Base-by-base conservation (phyloP, 2,888 invertebrate species). In the Meteorus cinctellus region DNA sequence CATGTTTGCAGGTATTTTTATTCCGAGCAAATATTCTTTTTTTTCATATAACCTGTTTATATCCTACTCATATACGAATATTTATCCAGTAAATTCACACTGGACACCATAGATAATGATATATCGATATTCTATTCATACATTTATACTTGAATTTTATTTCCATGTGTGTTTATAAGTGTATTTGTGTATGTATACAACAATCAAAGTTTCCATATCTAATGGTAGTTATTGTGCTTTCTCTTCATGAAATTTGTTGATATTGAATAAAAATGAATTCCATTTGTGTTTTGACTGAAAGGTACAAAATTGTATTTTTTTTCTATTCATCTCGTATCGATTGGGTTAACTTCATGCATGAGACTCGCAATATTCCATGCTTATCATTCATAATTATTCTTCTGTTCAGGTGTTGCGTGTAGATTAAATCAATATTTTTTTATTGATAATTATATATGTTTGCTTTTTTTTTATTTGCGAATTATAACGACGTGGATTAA, bases 1-100 rank as follows among this genome's bases (percentile, higher is more conserved):
- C 66, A 51, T 19, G 36, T 34, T 65, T 55, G 84, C 82, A 85
- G 81, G 84, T 81, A 85, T 77, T 76, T 82, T 80, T 81, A 80
- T 82, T 81, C 76, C 78, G 77, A 80, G 77, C 66, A 60, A 74
- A 78, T 79, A 73, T 77, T 69, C 59, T 75, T 70, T 14, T 65
- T 66, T 75, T 24, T 27, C n/a, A 75, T 77, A 19, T 55, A 55
- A 19, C 55, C 55, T 55, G 55, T 1, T 1, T 55, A 55, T 55
- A 55, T 55, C 55, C 19, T 55, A 55, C 19, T 19, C 19, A 55
- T 55, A 8, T 55, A 55, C 10, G 55, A 8, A 55, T 48, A 48
- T 55, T 55, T 55, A 55, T 55, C 8, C 19, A 55, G 19, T 55
- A 24, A 8, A 55, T 55, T 55, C 8, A 19, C n/a, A 55, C 19